Base-by-base conservation (phyloP, 1,140 invertebrate species). In the Aethina tumida region DNA sequence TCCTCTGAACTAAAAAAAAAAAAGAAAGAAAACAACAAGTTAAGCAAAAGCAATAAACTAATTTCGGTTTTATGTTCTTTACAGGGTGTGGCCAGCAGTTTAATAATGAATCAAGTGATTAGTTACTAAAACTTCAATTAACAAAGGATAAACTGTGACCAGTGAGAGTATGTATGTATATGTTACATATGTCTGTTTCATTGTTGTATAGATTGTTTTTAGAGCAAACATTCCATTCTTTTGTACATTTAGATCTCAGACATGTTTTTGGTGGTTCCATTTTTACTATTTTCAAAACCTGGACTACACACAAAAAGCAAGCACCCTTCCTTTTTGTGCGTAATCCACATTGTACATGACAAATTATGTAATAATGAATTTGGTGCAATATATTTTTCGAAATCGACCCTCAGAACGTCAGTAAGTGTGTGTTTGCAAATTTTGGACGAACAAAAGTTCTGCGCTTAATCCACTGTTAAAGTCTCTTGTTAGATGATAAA, bases 81-180 rank as follows among this genome's bases (percentile, higher is more conserved):
- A 2, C 70, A 74, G 71, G 55, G 71, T 73, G 39, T 74, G 71
- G 70, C 71, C 73, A 53, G 65, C 71, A 48, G 69, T 74, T 64
- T 71, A 74, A 73, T 58, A 50, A 19, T 43, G 17, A 35, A 36
- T 29, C n/a, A 15, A 43, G 48, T 53, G 52, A 52, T 53, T 51
- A 56, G 51, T 54, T 49, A 50, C 37, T 52, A 54, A 43, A 35
- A 39, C 49, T 28, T 44, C 19, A 39, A 29, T 36, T 37, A 43
- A 48, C 30, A 39, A 50, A 49, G 32, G 32, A 47, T 35, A 41
- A 49, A 43, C 31, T 30, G 44, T 48, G 55, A 55, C 48, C 55
- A 53, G 48, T 57, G 52, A 47, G 44, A 52, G 45, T 52, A 39
- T 43, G 32, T n/a, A 40, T 20, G 31, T 39, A 44, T 48, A 48